Percentiles rank a stretch among this genome's conserved stretches.
Evolutionary conservation across 2,113 vertebrate species (phyloP).

Genomic region (Pelmatolapia mariae): DNA sequence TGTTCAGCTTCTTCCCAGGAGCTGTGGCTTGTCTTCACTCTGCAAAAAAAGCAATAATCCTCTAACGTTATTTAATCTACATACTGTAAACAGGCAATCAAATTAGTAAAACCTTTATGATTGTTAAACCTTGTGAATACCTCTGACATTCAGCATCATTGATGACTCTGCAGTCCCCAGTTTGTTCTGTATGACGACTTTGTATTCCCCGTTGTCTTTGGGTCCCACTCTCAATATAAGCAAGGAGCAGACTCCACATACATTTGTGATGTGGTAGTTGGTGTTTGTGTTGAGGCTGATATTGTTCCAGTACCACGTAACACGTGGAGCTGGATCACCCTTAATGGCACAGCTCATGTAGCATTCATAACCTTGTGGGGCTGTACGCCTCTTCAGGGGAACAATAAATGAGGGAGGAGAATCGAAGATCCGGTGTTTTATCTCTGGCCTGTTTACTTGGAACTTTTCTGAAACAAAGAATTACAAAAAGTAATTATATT

Average conservation of each 20-base stretch:
- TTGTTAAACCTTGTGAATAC: slow-evolving; percentile 43
- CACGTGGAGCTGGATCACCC: slow-evolving; percentile 74
- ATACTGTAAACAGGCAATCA: background rate
- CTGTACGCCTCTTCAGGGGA: slow-evolving; percentile 72
- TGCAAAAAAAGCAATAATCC: slow-evolving; percentile 15
- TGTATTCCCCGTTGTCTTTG: slow-evolving; percentile 77
- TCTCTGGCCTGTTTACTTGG: slow-evolving; percentile 41
- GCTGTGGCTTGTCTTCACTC: slow-evolving; percentile 33
- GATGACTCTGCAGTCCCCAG: slow-evolving; percentile 71
- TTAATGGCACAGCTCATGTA: slow-evolving; percentile 83
- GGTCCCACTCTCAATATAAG: slow-evolving; percentile 70
- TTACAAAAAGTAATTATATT: background rate
- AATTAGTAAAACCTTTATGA: background rate
- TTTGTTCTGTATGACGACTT: slow-evolving; percentile 73
- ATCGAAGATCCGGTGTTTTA: slow-evolving; percentile 57
- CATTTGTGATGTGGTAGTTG: slow-evolving; percentile 74
- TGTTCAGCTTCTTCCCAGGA: background rate
- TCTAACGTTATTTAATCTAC: background rate
- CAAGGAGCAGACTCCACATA: slow-evolving; percentile 84
- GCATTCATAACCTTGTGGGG: slow-evolving; percentile 79
- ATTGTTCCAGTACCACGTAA: slow-evolving; percentile 81
- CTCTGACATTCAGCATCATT: slow-evolving; percentile 77
- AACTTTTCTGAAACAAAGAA: slow-evolving; percentile 64
- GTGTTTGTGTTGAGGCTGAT: slow-evolving; percentile 73
- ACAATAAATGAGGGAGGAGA: slow-evolving; percentile 77